Conservation (phyloP, 2,888 invertebrate species). For the Melanargia galathea region DNA sequence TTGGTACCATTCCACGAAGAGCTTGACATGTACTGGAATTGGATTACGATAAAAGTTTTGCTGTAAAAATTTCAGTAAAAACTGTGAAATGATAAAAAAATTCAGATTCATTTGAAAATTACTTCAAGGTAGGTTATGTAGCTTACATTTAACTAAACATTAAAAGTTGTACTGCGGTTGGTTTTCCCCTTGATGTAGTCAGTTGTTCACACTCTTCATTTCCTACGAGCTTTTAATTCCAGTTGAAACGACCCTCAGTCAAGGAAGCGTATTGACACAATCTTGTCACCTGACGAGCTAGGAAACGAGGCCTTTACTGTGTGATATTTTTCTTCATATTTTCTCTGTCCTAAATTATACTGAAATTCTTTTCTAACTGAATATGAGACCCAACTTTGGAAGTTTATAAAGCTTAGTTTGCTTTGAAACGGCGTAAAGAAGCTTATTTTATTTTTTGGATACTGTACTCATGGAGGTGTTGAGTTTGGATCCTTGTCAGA, state of each 20-base stretch:
- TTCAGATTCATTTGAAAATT: background rate
- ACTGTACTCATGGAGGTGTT: too few species aligned
- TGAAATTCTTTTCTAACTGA: conserved; percentile 2
- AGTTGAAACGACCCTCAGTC: conserved; percentile 3
- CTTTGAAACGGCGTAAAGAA: too few species aligned
- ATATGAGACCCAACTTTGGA: background rate
- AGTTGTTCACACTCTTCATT: conserved; percentile 8
- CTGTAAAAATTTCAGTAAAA: too few species aligned
- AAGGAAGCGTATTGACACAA: conserved; percentile 10
- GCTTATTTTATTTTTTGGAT: background rate
- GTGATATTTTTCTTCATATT: conserved; percentile 5
- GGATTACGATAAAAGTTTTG: too few species aligned
- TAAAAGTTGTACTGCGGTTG: background rate
- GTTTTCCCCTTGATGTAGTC: background rate
- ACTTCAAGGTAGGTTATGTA: background rate
- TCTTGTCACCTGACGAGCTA: conserved; percentile 11
- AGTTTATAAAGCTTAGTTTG: background rate
- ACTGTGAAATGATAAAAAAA: background rate
- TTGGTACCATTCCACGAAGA: too few species aligned
- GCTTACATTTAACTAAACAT: background rate
- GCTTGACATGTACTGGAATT: too few species aligned
- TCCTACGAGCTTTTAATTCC: conserved; percentile 4
- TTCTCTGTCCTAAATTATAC: background rate
- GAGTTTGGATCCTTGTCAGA: too few species aligned
- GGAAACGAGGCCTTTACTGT: background rate